Percentiles rank a stretch among this genome's conserved stretches.
phyloP scores from a whole-genome alignment of 1,140 invertebrate species.

The Orius insidiosus region DNA sequence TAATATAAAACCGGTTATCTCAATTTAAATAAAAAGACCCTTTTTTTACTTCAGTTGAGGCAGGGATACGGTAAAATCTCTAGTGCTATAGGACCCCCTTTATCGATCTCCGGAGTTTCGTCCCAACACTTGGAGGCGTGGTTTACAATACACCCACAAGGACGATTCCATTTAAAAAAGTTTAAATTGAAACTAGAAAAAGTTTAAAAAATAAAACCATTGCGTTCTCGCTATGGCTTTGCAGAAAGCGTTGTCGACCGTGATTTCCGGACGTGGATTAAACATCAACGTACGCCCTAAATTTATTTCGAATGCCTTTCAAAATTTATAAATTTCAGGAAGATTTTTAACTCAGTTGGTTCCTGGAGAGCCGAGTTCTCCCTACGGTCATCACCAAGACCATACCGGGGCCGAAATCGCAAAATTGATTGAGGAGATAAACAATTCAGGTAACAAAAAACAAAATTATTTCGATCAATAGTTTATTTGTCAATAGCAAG shows the following conservation, averaged over 20 bases:
- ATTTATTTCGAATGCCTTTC: too few relatives aligned
- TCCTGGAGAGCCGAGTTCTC: constrained; percentile 35
- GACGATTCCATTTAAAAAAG: constrained; percentile 8
- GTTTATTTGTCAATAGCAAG: background rate
- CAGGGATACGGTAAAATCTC: too few relatives aligned
- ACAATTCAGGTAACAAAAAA: constrained; percentile 28
- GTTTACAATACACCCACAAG: background rate
- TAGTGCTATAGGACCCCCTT: too few relatives aligned
- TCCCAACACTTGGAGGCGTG: background rate
- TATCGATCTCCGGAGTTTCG: too few relatives aligned
- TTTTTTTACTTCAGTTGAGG: too few relatives aligned
- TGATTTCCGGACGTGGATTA: too few relatives aligned
- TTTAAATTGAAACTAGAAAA: background rate
- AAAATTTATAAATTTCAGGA: background rate
- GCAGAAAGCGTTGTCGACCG: too few relatives aligned
- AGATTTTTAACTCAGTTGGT: constrained; percentile 19
- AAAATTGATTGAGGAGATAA: constrained; percentile 36
- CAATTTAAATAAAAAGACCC: too few relatives aligned
- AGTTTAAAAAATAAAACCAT: background rate
- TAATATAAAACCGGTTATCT: too few relatives aligned
- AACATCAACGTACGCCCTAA: too few relatives aligned
- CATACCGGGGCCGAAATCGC: constrained; percentile 49
- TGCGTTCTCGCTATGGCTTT: too few relatives aligned
- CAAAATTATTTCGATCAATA: background rate
- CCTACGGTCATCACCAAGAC: constrained; percentile 35